Evolutionary conservation across 2,888 invertebrate genomes (phyloP).

Genomic region (Pharmacophagus antenor): DNA sequence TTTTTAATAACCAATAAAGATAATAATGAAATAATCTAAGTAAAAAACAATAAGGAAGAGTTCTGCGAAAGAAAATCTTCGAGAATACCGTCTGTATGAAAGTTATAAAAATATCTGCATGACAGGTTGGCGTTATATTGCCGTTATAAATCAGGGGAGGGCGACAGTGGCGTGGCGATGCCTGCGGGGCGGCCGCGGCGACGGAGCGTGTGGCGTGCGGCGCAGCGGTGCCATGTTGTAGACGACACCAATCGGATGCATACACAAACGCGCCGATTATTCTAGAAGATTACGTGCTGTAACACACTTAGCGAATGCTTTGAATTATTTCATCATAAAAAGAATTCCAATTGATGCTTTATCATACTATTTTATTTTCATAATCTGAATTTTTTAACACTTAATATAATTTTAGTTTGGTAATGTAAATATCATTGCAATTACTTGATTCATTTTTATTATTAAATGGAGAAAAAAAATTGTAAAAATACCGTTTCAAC

Average conservation of each 20-base stretch:
- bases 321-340: no score
- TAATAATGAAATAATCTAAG: background rate
- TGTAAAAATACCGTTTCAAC: no score
- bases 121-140: slow-evolving; percentile 76
- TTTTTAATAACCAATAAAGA: no score
- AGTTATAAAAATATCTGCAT: slow-evolving; percentile 76
- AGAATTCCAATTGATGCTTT: no score
- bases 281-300: slow-evolving; percentile 21
- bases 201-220: slow-evolving; percentile 47
- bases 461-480: no score
- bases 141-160: slow-evolving; percentile 72
- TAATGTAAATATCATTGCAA: no score
- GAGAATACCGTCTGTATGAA: slow-evolving; percentile 50
- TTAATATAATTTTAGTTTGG: no score
- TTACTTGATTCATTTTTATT: no score
- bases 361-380: no score
- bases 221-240: slow-evolving; percentile 49
- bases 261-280: slow-evolving; percentile 42
- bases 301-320: slow-evolving; percentile 11
- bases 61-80: slow-evolving; percentile 37
- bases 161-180: slow-evolving; percentile 56
- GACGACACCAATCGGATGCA: slow-evolving; percentile 58
- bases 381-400: no score
- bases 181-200: slow-evolving; percentile 33
- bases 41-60: slow-evolving; percentile 45